Percentiles rank a stretch among this genome's conserved stretches.
These are phyloP conservation scores for Borostomias antarcticus DNA, from an alignment of 2,797 vertebrate genomes.

Conservation along the genomic window DNA sequence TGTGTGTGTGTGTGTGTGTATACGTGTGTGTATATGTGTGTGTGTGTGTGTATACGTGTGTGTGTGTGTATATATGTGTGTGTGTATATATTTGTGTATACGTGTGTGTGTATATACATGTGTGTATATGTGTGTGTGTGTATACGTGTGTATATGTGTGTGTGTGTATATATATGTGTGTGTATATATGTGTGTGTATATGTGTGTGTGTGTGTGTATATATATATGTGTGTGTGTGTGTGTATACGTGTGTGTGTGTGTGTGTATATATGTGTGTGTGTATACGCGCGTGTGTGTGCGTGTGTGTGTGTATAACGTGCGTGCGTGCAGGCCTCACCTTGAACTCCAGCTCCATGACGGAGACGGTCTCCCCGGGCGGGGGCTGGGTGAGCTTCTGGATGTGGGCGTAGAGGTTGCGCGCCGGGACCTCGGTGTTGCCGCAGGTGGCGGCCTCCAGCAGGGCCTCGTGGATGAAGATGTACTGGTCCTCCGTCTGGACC, in stretches of 20 bases:
- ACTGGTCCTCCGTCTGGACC: conserved; percentile 97
- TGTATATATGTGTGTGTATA: no score
- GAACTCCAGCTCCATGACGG: conserved; percentile 94
- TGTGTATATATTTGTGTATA: background rate
- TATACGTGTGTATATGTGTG: no score
- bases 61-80: conserved; percentile 31
- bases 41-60: background rate
- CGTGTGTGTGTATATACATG: no score
- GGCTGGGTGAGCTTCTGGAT: conserved; percentile 97
- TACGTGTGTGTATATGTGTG: no score
- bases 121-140: no score
- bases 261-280: background rate
- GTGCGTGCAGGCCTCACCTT: conserved; percentile 87
- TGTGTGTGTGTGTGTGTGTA: background rate
- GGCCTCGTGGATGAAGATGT: conserved; percentile 95
- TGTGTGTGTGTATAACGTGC: no score
- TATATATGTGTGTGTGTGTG: conserved; percentile 19
- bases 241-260: conserved; percentile 22
- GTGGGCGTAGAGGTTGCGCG: conserved; percentile 92
- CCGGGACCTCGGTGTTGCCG: conserved; percentile 91
- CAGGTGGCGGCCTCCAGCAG: conserved; percentile 91
- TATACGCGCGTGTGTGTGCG: background rate
- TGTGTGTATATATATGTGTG: no score
- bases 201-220: conserved; percentile 24
- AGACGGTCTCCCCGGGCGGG: conserved; percentile 88